Evolutionary conservation across 2,113 vertebrate species (phyloP), one percentile per base, ranked within the genome.

Genomic region (Oceanites oceanicus): DNA sequence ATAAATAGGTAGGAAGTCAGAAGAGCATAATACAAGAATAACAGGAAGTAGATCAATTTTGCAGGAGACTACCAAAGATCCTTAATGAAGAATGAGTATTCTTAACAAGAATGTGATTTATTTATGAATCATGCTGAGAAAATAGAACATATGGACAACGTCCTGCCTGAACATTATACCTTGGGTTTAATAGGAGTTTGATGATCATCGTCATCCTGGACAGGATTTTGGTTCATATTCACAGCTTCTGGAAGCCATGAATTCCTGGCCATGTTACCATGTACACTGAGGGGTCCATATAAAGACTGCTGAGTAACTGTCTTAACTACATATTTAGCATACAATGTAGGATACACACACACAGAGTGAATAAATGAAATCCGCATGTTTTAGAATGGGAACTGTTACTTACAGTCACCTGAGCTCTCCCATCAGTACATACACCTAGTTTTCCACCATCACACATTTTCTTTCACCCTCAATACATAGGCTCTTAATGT

Each of bases 401-500:
- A 20, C 23, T 63, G 30, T n/a, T 76, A 59, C 17, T 34, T 47
- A n/a, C 15, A 45, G 3, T 32, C 56, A 44, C 8, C n/a, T 4
- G 10, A 92, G 14, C 18, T 73, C 36, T 53, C 26, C 29, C 27
- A 67, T 7, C 19, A 26, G 3, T 44, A 53, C 9, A 21, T 7
- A 32, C 10, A 47, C 6, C 44, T 52, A 4, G 25, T 63, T 61
- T 77, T 18, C 32, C 44, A 89, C 26, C 21, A 78, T 17, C 56
- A 68, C 10, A 36, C 17, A 4, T 30, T 52, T 70, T 34, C 12
- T 65, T 79, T 59, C 27, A 62, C 15, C 2, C 8, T 63, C 66
- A 52, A 7, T 4, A 29, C 3, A 13, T 44, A 23, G 1, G 7
- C 12, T 59, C 9, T 13, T 15, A 5, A 45, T 5, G 2, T 17